These are phyloP conservation scores for Ypsolopha scabrella DNA, from an alignment of 2,888 invertebrate species.

Conservation along the genomic window DNA sequence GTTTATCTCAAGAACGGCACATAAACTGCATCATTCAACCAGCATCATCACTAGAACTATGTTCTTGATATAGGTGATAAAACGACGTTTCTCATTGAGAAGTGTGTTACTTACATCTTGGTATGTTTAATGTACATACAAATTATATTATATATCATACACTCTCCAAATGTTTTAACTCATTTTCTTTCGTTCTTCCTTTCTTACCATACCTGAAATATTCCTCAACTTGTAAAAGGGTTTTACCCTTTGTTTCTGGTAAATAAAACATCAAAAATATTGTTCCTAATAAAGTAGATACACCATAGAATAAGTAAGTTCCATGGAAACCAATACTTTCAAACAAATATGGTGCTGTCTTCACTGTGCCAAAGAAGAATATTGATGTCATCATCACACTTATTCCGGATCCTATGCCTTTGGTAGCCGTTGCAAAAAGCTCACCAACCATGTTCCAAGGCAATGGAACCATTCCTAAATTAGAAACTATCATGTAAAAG, in stretches of 20 bases:
- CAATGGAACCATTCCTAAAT: constrained; percentile 73
- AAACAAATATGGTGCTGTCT: constrained; percentile 74
- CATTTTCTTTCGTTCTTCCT: constrained; percentile 20
- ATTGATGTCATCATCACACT: constrained; percentile 75
- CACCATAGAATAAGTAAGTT: constrained; percentile 73
- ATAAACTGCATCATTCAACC: no score
- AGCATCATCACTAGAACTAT: no score
- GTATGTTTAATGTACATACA: no score
- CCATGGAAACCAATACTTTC: constrained; percentile 66
- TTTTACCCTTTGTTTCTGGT: constrained; percentile 78
- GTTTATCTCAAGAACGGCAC: no score
- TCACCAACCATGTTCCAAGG: constrained; percentile 84
- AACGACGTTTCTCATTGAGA: no score
- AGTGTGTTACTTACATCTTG: no score
- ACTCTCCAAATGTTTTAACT: constrained; percentile 12
- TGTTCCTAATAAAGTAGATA: constrained; percentile 70
- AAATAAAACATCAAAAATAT: constrained; percentile 70
- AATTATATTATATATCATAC: neutral
- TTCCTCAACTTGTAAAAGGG: constrained; percentile 76
- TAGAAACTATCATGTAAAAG: constrained; percentile 69
- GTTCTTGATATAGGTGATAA: no score
- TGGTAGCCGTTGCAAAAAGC: constrained; percentile 74
- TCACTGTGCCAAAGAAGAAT: constrained; percentile 77
- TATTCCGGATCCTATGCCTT: constrained; percentile 77
- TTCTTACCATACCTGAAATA: constrained; percentile 50